Percentiles rank a stretch among this genome's conserved stretches.
phyloP scores from a whole-genome alignment of 2,888 invertebrate genomes.

The Elaeidobius kamerunicus region DNA sequence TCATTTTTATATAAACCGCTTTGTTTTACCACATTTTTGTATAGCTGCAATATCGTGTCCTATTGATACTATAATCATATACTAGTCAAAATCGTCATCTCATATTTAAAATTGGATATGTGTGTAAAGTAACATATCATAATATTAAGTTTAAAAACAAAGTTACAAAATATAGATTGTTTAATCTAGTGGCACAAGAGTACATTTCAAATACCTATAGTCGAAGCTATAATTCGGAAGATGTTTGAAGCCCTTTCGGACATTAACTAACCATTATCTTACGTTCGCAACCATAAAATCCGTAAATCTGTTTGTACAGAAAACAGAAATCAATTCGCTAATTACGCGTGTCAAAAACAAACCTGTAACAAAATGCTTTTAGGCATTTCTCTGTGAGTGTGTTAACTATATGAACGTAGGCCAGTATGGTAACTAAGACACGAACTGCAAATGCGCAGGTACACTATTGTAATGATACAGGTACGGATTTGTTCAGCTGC shows the following conservation, averaged over 20 bases:
- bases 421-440: slow-evolving; percentile 48
- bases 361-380: slow-evolving; percentile 8
- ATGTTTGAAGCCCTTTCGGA: slow-evolving; percentile 10
- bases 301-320: slow-evolving; percentile 17
- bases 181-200: slow-evolving; percentile 41
- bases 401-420: slow-evolving; percentile 36
- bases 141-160: slow-evolving; percentile 16
- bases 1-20: slow-evolving; percentile 13
- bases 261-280: slow-evolving; percentile 1
- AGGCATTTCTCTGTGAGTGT: slow-evolving; percentile 9
- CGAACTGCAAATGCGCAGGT: slow-evolving; percentile 43
- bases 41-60: slow-evolving; percentile 10
- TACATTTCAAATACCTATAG: slow-evolving; percentile 29
- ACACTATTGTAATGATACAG: slow-evolving; percentile 44
- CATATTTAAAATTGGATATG: slow-evolving; percentile 8
- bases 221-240: slow-evolving; percentile 21
- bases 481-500: slow-evolving; percentile 37
- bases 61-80: slow-evolving; percentile 11
- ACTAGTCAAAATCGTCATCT: slow-evolving; percentile 8
- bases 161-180: slow-evolving; percentile 13
- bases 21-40: slow-evolving; percentile 14
- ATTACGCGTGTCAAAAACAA: background rate
- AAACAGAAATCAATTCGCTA: slow-evolving; percentile 1
- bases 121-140: slow-evolving; percentile 9
- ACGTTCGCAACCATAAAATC: background rate